Base-by-base conservation (phyloP, 2,113 vertebrate genomes). In the Paratilapia polleni region DNA sequence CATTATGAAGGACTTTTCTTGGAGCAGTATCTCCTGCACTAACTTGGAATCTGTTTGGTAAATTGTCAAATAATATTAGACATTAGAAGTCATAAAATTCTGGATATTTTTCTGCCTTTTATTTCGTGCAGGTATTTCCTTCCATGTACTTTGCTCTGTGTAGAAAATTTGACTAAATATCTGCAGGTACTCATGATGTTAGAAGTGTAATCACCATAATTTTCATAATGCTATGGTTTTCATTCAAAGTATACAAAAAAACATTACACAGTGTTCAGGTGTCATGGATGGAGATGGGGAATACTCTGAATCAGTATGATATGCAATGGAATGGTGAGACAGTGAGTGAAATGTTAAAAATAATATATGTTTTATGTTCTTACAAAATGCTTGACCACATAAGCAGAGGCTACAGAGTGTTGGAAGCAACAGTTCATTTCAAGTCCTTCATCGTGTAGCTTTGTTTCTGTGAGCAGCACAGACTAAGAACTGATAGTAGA, bases 71-170 rank as follows among this genome's bases (percentile, higher is more conserved):
- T 31, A 19, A 76, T 64, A 20, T 31, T 60, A 80, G 43, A 7
- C 11, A 59, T 63, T 36, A 80, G 36, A 83, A 54, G 52, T 63
- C 57, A 80, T 8, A n/a, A 26, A 41, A 49, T 14, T 4, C 38
- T 58, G 22, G 20, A 62, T 78, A 20, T 77, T 82, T 62, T 75
- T n/a, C 84, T 82, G 74, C 81, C 76, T 89, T 81, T 58, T 73
- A 73, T 73, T 83, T 82, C 77, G 43, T 68, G 75, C 75, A 54
- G 80, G 41, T 66, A 8, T 64, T 59, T 78, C 19, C 10, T 79
- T 56, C 1, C 28, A 47, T 8, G 31, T 11, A 28, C 7, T 24
- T 4, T 77, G 59, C 22, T 73, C 49, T 17, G 8, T 62, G 54
- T 47, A 75, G 17, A 31, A 24, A 64, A 43, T 17, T 52, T 70